These are phyloP conservation scores for Cosmia trapezina DNA, from an alignment of 2,888 invertebrate genomes.

Conservation along the genomic window DNA sequence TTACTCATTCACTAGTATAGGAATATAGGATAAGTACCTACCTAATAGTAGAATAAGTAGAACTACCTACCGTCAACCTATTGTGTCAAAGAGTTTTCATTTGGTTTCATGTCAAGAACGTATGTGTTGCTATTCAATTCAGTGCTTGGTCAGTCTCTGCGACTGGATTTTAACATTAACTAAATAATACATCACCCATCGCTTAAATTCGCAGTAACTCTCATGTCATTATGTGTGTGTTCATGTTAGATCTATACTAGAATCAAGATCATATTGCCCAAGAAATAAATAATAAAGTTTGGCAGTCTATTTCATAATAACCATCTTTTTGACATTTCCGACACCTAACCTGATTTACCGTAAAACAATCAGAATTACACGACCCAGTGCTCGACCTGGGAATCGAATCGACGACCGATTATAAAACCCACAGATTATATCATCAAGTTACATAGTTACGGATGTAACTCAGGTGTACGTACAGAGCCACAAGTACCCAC, in stretches of 20 bases:
- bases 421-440: constrained; percentile 34
- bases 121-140: neutral
- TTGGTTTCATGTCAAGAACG: neutral
- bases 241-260: neutral
- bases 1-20: no score
- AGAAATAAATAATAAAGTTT: neutral
- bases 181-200: neutral
- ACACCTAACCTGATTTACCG: neutral
- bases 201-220: neutral
- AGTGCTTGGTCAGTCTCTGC: neutral
- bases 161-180: neutral
- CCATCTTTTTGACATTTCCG: constrained; percentile 6
- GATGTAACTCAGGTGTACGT: constrained; percentile 21
- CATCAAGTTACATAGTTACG: constrained; percentile 38
- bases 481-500: constrained; percentile 16
- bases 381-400: constrained; percentile 22
- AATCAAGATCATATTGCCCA: neutral
- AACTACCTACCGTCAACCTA: neutral
- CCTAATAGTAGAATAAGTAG: no score
- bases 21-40: neutral
- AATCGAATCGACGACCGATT: constrained; percentile 21
- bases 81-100: neutral
- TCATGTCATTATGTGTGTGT: neutral
- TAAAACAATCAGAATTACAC: neutral
- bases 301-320: neutral